Conservation (phyloP, 2,113 vertebrate genomes). For the Pygoscelis antarcticus region DNA sequence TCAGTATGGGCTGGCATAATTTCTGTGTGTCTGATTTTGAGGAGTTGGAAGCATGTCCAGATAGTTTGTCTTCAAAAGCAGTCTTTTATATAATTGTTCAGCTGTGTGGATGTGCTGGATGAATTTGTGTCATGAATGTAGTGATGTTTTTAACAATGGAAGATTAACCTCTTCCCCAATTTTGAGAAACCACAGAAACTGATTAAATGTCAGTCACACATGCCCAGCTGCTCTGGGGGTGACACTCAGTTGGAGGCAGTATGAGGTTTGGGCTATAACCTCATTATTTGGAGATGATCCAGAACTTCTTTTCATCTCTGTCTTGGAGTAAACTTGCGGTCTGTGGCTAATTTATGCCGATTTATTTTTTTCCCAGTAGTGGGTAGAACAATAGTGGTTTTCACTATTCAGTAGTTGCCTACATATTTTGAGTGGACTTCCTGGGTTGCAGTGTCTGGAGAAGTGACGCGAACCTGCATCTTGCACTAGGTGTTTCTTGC, state of each 20-base stretch:
- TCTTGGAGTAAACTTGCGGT: background rate
- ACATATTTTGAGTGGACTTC: background rate
- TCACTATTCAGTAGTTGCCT: background rate
- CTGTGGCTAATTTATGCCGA: background rate
- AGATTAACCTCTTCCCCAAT: background rate
- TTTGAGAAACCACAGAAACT: background rate
- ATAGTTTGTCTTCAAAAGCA: background rate
- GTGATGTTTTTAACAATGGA: background rate
- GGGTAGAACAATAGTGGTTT: background rate
- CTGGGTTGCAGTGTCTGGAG: background rate
- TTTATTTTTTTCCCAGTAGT: background rate
- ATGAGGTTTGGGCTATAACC: background rate
- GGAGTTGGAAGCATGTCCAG: background rate
- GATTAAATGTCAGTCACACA: background rate
- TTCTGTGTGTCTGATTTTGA: background rate
- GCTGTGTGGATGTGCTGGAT: background rate
- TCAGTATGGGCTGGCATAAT: background rate
- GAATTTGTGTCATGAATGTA: background rate
- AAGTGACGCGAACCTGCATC: background rate
- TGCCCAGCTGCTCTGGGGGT: background rate
- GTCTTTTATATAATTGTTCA: conserved; percentile 18
- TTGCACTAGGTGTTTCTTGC: background rate
- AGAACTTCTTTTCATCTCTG: background rate
- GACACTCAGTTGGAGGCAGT: background rate
- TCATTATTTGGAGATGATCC: conserved; percentile 3